A percentile compares a stretch with the other conserved stretches of the same genome.
phyloP scores from a whole-genome alignment of 2,888 invertebrate species.

The Coelopa pilipes region DNA sequence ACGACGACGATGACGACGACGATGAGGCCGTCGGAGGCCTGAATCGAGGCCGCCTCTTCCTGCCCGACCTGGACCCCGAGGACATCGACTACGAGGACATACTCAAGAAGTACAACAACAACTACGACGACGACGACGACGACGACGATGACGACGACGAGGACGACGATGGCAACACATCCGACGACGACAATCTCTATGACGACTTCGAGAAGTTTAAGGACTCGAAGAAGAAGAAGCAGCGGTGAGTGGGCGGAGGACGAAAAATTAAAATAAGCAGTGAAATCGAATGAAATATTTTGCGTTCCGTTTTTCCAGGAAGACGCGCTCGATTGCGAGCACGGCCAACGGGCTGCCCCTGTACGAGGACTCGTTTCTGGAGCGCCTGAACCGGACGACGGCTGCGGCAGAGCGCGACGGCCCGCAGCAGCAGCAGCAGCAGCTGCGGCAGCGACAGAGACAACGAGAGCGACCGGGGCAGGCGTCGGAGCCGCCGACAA shows the following conservation, averaged over 20 bases:
- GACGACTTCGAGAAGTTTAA: constrained; percentile 57
- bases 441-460: constrained; percentile 6
- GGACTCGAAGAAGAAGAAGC: constrained; percentile 50
- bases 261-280: neutral
- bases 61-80: constrained; percentile 39
- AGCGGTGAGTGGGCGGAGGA: constrained; percentile 46
- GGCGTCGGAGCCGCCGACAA: constrained; percentile 38
- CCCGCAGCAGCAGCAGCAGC: neutral
- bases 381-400: constrained; percentile 47
- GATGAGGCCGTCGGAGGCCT: constrained; percentile 33
- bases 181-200: constrained; percentile 56
- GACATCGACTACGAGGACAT: constrained; percentile 34
- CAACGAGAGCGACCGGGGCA: constrained; percentile 42
- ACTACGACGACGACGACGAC: constrained; percentile 36
- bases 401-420: constrained; percentile 38
- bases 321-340: constrained; percentile 62
- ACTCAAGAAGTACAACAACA: constrained; percentile 22
- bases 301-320: constrained; percentile 41
- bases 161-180: constrained; percentile 43
- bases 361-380: constrained; percentile 61
- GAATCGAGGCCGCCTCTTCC: constrained; percentile 40
- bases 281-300: neutral
- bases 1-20: constrained; percentile 34
- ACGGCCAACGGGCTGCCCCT: constrained; percentile 60
- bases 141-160: constrained; percentile 40